These are phyloP conservation scores for Theocolax elegans DNA, from an alignment of 1,140 invertebrate species.

Conservation along the genomic window DNA sequence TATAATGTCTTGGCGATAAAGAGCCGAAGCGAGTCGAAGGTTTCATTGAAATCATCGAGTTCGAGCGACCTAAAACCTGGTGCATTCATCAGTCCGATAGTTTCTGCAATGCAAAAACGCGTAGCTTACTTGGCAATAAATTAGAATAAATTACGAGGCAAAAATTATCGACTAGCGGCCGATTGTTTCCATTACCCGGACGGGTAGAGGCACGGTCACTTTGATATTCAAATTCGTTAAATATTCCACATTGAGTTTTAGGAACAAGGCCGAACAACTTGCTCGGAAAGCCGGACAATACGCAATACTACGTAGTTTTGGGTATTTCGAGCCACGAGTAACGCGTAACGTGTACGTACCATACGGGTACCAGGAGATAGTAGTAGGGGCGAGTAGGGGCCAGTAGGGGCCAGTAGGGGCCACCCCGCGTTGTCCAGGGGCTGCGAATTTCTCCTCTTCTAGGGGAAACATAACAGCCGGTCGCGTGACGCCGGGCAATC, in stretches of 20 bases:
- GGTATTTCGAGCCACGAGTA: too few relatives aligned
- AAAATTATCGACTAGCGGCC: slow-evolving; percentile 3
- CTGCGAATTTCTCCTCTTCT: slow-evolving; percentile 6
- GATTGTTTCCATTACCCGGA: slow-evolving; percentile 27
- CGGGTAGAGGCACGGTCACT: background rate
- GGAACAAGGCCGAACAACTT: slow-evolving; percentile 5
- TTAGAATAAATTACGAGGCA: slow-evolving; percentile 13
- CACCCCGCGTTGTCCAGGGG: background rate
- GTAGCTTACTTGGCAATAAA: background rate
- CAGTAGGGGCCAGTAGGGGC: too few relatives aligned
- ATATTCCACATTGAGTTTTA: slow-evolving; percentile 10
- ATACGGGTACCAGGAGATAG: too few relatives aligned
- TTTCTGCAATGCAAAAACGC: slow-evolving; percentile 8
- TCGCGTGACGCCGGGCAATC: slow-evolving; percentile 61
- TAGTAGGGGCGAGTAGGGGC: too few relatives aligned
- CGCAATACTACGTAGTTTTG: too few relatives aligned
- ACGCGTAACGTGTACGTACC: too few relatives aligned
- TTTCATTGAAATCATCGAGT: too few relatives aligned
- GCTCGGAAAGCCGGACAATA: too few relatives aligned
- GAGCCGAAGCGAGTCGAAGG: too few relatives aligned
- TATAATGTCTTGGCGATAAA: too few relatives aligned
- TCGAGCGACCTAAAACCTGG: too few relatives aligned
- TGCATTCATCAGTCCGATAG: slow-evolving; percentile 10
- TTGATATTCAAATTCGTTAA: slow-evolving; percentile 33
- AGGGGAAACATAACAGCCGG: slow-evolving; percentile 43